phyloP scores from a whole-genome alignment of 2,888 invertebrate species.

The Phalangium opilio region DNA sequence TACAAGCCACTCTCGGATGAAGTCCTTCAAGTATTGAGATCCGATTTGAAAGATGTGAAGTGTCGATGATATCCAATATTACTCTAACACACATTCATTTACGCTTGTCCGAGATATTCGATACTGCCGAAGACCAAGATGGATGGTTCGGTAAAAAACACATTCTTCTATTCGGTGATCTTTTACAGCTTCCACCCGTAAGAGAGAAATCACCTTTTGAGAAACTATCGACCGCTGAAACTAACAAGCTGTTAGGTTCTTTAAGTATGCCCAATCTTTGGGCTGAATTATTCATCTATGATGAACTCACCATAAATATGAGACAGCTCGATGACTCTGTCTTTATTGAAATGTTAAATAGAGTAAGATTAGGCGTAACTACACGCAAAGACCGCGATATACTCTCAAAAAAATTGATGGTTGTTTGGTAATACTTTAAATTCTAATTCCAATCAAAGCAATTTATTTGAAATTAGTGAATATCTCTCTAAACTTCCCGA shows the following conservation, averaged over 20 bases:
- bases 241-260: not conserved
- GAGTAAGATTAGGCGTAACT: not conserved
- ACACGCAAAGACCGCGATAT: too few relatives aligned
- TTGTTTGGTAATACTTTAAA: too few relatives aligned
- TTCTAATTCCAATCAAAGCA: too few relatives aligned
- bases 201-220: not conserved
- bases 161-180: slow-evolving; percentile 4
- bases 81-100: slow-evolving; percentile 7
- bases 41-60: too few relatives aligned
- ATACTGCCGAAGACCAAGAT: slow-evolving; percentile 3
- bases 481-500: not conserved
- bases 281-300: not conserved
- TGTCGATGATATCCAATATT: slow-evolving; percentile 6
- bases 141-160: slow-evolving; percentile 8
- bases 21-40: too few relatives aligned
- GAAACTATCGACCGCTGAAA: not conserved
- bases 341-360: not conserved
- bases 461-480: too few relatives aligned
- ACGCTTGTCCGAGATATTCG: slow-evolving; percentile 6
- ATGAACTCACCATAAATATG: not conserved
- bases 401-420: too few relatives aligned
- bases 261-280: not conserved
- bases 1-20: too few relatives aligned
- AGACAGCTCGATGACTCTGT: not conserved
- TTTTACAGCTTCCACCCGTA: slow-evolving; percentile 7